A percentile compares a stretch with the other conserved stretches of the same genome.
These are phyloP conservation scores for Spilosoma lubricipeda DNA, from an alignment of 2,888 invertebrate genomes.

Conservation along the genomic window DNA sequence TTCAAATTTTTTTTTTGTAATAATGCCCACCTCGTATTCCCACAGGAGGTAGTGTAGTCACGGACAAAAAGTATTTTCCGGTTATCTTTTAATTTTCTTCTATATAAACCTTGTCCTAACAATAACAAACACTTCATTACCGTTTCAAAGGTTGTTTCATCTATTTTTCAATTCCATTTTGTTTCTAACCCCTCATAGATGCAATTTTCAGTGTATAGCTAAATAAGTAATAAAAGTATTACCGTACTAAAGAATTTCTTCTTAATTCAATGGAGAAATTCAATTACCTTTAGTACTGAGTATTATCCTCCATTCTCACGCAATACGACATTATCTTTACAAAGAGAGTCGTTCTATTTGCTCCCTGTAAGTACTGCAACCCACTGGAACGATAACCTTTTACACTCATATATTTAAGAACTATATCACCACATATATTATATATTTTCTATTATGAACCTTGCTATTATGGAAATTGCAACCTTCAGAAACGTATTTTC, in stretches of 20 bases:
- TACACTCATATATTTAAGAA: background rate
- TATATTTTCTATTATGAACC: background rate
- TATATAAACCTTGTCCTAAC: too few species aligned
- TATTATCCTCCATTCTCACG: background rate
- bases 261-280: background rate
- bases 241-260: background rate
- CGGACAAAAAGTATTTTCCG: too few species aligned
- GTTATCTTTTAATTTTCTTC: too few species aligned
- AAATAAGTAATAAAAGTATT: background rate
- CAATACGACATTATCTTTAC: background rate
- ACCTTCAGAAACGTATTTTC: too few species aligned
- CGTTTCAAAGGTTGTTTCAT: too few species aligned
- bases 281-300: background rate
- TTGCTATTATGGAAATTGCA: background rate
- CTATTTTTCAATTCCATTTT: too few species aligned
- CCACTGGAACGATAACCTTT: background rate
- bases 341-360: constrained; percentile 1
- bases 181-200: too few species aligned
- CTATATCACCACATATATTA: background rate
- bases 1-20: too few species aligned
- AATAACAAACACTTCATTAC: too few species aligned
- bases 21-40: too few species aligned
- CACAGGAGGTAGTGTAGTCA: too few species aligned
- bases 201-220: too few species aligned
- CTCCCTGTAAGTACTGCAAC: background rate